phyloP scores from a whole-genome alignment of 2,113 vertebrate species.

The Electrona antarctica region DNA sequence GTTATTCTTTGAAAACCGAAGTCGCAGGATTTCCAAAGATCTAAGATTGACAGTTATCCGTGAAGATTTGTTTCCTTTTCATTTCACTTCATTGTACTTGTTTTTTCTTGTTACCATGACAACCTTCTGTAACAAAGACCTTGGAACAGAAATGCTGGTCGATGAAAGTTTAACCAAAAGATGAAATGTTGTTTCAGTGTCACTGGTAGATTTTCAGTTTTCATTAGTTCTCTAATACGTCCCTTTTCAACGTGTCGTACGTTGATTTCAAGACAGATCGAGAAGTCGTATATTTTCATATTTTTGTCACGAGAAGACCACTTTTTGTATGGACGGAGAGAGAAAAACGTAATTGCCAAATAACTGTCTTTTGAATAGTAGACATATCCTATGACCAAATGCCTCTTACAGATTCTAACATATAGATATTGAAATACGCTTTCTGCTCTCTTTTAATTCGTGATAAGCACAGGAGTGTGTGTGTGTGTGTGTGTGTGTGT shows the following conservation, averaged over 20 bases:
- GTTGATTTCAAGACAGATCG: slow-evolving; percentile 37
- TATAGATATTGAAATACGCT: slow-evolving; percentile 22
- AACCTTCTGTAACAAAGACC: slow-evolving; percentile 39
- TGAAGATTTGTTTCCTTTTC: slow-evolving; percentile 8
- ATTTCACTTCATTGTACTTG: slow-evolving; percentile 15
- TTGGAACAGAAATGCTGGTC: slow-evolving; percentile 10
- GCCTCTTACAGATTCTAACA: slow-evolving; percentile 44
- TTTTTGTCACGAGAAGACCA: slow-evolving; percentile 32
- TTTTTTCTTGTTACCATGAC: slow-evolving; percentile 12
- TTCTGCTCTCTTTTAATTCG: slow-evolving; percentile 25
- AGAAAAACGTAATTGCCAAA: slow-evolving; percentile 63
- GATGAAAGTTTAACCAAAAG: slow-evolving; percentile 62
- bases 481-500: slow-evolving; percentile 1
- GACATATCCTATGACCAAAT: slow-evolving; percentile 62
- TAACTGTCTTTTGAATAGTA: slow-evolving; percentile 49
- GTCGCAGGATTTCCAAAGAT: slow-evolving; percentile 73
- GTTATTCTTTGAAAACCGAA: slow-evolving; percentile 64
- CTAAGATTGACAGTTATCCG: slow-evolving; percentile 43
- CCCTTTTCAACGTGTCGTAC: not conserved
- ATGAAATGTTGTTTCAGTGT: not conserved
- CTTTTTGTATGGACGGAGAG: slow-evolving; percentile 54
- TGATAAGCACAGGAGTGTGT: slow-evolving; percentile 40
- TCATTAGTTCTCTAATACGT: slow-evolving; percentile 17
- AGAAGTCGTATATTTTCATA: slow-evolving; percentile 72
- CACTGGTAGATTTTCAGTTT: no score